These are phyloP conservation scores for Sciurus niger DNA, from an alignment of 2,113 vertebrate genomes.

Conservation along the genomic window DNA sequence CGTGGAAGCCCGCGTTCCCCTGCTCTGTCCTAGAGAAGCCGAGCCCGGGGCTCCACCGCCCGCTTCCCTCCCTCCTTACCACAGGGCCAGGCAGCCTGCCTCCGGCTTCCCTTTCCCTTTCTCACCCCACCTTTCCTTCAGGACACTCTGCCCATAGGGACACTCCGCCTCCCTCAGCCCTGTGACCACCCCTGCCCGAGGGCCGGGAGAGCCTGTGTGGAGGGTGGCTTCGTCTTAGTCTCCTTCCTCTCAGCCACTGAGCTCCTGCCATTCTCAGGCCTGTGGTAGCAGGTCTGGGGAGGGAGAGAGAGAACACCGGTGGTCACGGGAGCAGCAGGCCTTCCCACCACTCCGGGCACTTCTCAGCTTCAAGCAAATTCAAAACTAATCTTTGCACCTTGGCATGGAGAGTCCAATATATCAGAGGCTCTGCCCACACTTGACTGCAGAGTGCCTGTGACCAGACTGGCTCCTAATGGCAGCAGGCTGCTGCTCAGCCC, in stretches of 20 bases:
- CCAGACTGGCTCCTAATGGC: rapidly evolving
- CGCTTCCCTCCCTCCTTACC: neutral
- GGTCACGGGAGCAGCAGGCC: rapidly evolving
- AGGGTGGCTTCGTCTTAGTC: neutral
- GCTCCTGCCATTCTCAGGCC: neutral
- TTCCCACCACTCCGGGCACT: neutral
- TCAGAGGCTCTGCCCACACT: neutral
- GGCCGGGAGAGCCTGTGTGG: neutral
- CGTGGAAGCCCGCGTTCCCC: rapidly evolving
- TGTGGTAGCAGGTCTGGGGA: neutral
- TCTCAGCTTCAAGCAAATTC: neutral
- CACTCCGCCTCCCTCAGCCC: rapidly evolving
- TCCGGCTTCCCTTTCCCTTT: rapidly evolving
- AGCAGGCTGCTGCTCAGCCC: neutral
- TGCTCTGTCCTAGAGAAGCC: neutral
- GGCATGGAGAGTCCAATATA: neutral
- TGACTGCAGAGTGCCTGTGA: neutral
- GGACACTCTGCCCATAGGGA: rapidly evolving
- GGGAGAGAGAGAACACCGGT: rapidly evolving
- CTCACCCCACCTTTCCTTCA: rapidly evolving
- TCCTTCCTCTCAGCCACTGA: neutral
- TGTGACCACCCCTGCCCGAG: rapidly evolving
- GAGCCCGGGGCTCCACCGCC: rapidly evolving
- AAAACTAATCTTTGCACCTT: neutral
- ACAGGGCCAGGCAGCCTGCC: rapidly evolving